A percentile compares a stretch with the other conserved stretches of the same genome.
phyloP scores from a whole-genome alignment of 2,797 vertebrate genomes.

The Hephaestus fuliginosus region DNA sequence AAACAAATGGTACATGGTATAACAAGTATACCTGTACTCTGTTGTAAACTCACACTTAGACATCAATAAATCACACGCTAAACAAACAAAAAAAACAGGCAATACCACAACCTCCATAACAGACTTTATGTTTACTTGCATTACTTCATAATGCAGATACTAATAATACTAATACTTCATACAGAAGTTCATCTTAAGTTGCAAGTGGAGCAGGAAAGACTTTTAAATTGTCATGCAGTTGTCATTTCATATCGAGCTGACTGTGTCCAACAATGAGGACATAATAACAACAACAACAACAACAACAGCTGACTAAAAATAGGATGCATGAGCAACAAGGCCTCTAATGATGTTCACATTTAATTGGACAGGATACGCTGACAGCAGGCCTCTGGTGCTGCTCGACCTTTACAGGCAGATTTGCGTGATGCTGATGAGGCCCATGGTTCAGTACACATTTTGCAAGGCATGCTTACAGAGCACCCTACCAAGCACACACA shows the following conservation, averaged over 20 bases:
- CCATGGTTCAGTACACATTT: conserved; percentile 72
- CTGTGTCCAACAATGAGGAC: neutral
- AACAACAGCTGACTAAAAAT: conserved; percentile 54
- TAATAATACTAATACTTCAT: no score
- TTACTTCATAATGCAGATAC: no score
- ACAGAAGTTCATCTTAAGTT: neutral
- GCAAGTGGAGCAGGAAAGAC: neutral
- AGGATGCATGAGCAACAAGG: conserved; percentile 52
- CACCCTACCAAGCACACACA: conserved; percentile 38
- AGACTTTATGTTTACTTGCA: no score
- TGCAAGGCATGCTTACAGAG: conserved; percentile 56
- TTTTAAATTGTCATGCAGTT: neutral
- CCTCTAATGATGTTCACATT: conserved; percentile 54
- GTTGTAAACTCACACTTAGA: neutral
- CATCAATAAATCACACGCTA: neutral
- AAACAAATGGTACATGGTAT: no score
- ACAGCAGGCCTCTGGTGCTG: conserved; percentile 73
- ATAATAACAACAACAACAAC: conserved; percentile 34
- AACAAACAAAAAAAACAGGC: no score
- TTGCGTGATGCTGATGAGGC: conserved; percentile 68
- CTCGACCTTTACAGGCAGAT: conserved; percentile 74
- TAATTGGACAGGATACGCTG: conserved; percentile 72
- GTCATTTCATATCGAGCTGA: conserved; percentile 11
- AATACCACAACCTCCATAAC: neutral
- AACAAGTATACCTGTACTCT: neutral